Evolutionary conservation across 35 echinoderm and acorn worm species (phyloP).

Genomic region (Ophiothrix spiculata): DNA sequence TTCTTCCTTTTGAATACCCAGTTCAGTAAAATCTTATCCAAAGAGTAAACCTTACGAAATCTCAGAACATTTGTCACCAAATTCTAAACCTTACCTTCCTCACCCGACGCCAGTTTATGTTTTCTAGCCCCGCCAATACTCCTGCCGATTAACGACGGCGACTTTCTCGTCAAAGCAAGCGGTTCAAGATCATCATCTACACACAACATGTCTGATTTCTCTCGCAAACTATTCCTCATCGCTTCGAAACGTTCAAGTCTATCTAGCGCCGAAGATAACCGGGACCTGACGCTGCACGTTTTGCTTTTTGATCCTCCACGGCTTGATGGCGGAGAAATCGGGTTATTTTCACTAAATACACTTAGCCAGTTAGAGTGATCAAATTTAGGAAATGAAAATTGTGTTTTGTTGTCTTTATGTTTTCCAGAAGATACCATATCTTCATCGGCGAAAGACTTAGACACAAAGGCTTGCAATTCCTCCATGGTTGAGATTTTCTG

Average conservation of each 20-base stretch:
- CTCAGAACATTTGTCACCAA: no score
- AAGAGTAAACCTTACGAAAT: no score
- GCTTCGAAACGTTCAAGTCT: background rate
- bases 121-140: background rate
- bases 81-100: background rate
- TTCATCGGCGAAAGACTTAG: slow-evolving; percentile 74
- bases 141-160: background rate
- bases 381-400: slow-evolving; percentile 35
- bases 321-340: background rate
- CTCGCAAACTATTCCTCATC: background rate
- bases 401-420: slow-evolving; percentile 16
- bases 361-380: slow-evolving; percentile 65
- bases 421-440: slow-evolving; percentile 12
- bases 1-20: no score
- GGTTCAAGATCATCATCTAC: background rate
- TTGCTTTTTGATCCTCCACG: slow-evolving; percentile 4
- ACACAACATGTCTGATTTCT: background rate
- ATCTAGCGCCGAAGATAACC: slow-evolving; percentile 5
- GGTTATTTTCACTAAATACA: slow-evolving; percentile 40
- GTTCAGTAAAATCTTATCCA: no score
- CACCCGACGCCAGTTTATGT: background rate
- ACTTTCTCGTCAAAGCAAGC: slow-evolving; percentile 6
- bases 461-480: slow-evolving; percentile 79
- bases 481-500: slow-evolving; percentile 76
- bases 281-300: slow-evolving; percentile 26